Evolutionary conservation across 2,888 invertebrate species (phyloP).

Genomic region (Pachydiplax longipennis): DNA sequence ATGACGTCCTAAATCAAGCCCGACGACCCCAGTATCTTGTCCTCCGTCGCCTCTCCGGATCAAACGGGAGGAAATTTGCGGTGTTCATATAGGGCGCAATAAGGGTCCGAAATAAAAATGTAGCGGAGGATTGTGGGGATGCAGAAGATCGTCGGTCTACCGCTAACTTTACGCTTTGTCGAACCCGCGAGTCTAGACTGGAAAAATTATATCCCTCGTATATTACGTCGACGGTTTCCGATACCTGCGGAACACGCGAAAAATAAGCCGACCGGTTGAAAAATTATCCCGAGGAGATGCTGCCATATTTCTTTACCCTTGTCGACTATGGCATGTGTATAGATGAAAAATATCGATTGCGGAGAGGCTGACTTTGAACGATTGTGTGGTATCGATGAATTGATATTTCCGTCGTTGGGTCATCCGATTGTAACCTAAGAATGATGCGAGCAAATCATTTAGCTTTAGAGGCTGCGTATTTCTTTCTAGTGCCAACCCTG

Average conservation of each 20-base stretch:
- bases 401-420: no score
- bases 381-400: no score
- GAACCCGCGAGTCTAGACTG: background rate
- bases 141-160: background rate
- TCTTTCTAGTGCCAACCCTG: no score
- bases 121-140: background rate
- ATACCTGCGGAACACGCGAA: background rate
- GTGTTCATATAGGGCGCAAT: background rate
- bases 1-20: background rate
- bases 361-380: no score
- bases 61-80: background rate
- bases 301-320: no score
- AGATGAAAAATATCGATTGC: no score
- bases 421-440: no score
- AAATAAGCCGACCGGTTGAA: no score
- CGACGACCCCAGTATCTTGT: background rate
- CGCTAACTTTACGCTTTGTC: slow-evolving; percentile 2
- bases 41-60: background rate
- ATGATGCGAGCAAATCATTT: no score
- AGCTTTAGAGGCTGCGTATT: no score
- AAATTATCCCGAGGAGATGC: no score
- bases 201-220: background rate
- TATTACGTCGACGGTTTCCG: background rate
- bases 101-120: background rate
- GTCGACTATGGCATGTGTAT: no score